phyloP scores from a whole-genome alignment of 2,113 vertebrate genomes.

The Trochalopteron elliotii region DNA sequence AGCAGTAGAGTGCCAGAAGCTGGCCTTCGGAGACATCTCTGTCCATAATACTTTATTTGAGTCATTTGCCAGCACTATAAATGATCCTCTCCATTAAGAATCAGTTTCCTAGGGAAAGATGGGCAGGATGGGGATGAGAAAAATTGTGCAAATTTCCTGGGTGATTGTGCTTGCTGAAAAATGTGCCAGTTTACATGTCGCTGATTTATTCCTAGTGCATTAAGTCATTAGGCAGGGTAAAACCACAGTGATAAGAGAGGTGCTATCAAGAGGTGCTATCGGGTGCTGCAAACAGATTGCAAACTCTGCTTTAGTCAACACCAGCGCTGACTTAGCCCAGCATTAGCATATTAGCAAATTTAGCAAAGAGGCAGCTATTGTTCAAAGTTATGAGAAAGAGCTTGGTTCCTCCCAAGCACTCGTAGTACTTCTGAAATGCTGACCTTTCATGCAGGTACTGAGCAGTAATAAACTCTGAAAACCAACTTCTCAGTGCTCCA shows the following conservation, averaged over 20 bases:
- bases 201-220: neutral
- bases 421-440: neutral
- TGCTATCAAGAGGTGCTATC: neutral
- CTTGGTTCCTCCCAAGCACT: neutral
- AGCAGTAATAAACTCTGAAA: neutral
- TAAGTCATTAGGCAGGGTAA: conserved; percentile 19
- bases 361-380: neutral
- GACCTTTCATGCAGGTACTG: neutral
- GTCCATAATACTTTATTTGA: neutral
- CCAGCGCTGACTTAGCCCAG: neutral
- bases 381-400: neutral
- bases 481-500: neutral
- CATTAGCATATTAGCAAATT: neutral
- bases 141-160: neutral
- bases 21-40: neutral
- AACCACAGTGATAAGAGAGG: neutral
- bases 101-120: neutral
- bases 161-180: neutral
- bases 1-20: neutral
- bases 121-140: neutral
- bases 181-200: neutral
- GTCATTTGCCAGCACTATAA: neutral
- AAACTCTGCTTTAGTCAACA: neutral
- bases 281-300: neutral
- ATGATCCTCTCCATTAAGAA: neutral